Conservation (phyloP, 2,797 vertebrate genomes). For the Macropodus opercularis region DNA sequence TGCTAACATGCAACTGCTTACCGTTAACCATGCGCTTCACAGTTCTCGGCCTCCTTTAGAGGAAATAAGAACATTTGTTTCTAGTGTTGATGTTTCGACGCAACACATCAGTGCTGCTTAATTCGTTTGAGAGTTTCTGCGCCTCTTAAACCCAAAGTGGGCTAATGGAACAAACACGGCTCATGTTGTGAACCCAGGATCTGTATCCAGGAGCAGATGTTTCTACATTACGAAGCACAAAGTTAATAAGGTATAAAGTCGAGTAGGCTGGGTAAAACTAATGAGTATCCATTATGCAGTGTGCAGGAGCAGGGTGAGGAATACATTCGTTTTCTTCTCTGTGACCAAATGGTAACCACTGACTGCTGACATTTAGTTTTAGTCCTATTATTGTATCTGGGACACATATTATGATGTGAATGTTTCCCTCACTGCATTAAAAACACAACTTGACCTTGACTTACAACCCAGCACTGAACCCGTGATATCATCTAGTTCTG, state of each 20-base stretch:
- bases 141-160: not conserved
- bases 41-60: no score
- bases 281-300: not conserved
- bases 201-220: not conserved
- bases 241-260: constrained; percentile 2
- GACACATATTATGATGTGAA: not conserved
- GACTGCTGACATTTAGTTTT: not conserved
- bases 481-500: no score
- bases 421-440: not conserved
- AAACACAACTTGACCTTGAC: constrained; percentile 11
- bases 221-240: not conserved
- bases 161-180: constrained; percentile 1
- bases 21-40: no score
- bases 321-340: not conserved
- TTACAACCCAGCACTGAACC: no score
- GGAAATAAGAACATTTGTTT: no score
- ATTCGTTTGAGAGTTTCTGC: not conserved
- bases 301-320: not conserved
- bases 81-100: constrained; percentile 1
- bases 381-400: not conserved
- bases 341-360: not conserved
- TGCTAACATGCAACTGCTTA: no score
- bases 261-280: not conserved
- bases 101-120: not conserved
- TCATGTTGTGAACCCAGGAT: not conserved